Evolutionary conservation across 1,140 invertebrate genomes (phyloP).

Genomic region (Aphaenogaster floridana): DNA sequence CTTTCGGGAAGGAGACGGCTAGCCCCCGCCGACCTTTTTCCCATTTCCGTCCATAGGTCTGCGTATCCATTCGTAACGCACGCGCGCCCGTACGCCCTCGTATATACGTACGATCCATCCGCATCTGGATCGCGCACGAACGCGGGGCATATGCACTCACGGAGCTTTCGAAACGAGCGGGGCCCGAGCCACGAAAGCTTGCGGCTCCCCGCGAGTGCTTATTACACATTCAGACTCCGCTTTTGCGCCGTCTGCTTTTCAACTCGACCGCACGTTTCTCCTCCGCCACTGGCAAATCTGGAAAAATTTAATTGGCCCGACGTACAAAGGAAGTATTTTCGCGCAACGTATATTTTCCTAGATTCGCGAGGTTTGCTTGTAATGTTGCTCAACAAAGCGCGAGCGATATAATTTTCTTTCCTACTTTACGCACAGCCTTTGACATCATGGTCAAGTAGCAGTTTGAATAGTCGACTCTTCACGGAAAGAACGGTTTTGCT

Average conservation of each 20-base stretch:
- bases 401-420: neutral
- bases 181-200: slow-evolving; percentile 13
- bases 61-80: neutral
- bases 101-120: neutral
- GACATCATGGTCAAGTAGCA: neutral
- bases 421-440: neutral
- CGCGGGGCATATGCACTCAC: neutral
- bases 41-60: slow-evolving; percentile 8
- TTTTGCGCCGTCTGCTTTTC: slow-evolving; percentile 36
- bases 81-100: neutral
- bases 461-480: neutral
- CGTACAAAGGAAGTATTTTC: neutral
- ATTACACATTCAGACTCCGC: slow-evolving; percentile 50
- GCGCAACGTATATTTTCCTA: neutral
- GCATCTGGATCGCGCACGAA: slow-evolving; percentile 26
- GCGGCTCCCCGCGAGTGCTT: slow-evolving; percentile 48
- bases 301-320: slow-evolving; percentile 41
- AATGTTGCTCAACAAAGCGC: neutral
- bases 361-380: neutral
- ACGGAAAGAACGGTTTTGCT: too few species aligned
- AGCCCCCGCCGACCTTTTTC: slow-evolving; percentile 27
- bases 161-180: slow-evolving; percentile 37
- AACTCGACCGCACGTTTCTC: slow-evolving; percentile 1
- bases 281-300: neutral
- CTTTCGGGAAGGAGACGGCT: slow-evolving; percentile 2